Evolutionary conservation across 2,797 vertebrate genomes (phyloP).

Genomic region (Thripadectes ignobilis): DNA sequence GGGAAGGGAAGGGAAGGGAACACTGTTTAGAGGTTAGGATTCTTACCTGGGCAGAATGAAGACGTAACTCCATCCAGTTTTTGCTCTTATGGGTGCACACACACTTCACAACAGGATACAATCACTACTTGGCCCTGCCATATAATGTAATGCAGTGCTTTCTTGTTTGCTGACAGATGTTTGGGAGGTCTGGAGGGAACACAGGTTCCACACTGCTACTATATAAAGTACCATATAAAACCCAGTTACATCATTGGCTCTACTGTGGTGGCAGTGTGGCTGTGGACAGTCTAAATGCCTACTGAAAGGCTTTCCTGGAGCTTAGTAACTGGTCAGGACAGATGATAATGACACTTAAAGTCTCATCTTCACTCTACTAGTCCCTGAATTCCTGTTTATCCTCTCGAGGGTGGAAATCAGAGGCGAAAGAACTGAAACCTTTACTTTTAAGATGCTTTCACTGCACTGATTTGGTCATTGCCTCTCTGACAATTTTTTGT

Average conservation of each 20-base stretch:
- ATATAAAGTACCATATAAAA: not conserved
- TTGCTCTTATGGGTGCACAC: not conserved
- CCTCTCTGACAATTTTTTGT: not conserved
- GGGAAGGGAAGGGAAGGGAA: not conserved
- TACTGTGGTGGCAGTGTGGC: not conserved
- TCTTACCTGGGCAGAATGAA: not conserved
- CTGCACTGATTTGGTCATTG: not conserved
- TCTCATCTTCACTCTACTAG: not conserved
- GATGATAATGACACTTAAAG: not conserved
- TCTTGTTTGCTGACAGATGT: not conserved
- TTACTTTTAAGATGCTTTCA: not conserved
- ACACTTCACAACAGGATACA: not conserved
- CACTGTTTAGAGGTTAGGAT: not conserved
- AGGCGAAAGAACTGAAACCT: not conserved
- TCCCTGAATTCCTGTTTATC: not conserved
- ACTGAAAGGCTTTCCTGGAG: not conserved
- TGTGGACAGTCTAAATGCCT: not conserved
- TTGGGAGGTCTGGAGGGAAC: not conserved
- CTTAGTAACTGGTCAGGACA: not conserved
- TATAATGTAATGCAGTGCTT: not conserved
- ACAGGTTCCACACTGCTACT: not conserved
- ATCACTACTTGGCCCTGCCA: not conserved
- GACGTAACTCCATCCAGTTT: not conserved
- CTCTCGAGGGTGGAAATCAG: not conserved
- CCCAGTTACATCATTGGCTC: fast-evolving